Evolutionary conservation across 2,113 vertebrate species (phyloP), one percentile per base, ranked within the genome.

Genomic region (Cynoglossus semilaevis): DNA sequence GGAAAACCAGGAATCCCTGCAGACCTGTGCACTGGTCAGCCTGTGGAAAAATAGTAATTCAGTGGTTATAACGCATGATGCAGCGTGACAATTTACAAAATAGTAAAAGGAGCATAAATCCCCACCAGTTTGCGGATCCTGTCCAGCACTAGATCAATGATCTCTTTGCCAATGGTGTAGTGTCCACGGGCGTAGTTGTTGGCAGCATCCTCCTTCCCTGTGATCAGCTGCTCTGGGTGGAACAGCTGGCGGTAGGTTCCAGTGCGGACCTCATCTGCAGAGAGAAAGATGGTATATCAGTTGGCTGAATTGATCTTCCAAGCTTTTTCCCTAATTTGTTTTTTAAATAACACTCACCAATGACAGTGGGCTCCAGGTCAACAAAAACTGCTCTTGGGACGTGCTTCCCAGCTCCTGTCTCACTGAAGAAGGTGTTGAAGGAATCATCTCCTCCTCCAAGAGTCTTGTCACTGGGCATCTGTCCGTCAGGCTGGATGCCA

Each of bases 381-480:
- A 93, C 90, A 81, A 94, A 94, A 29, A 93, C 93, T 6, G 91
- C 91, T 49, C 92, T 88, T 79, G 92, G 92, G 67, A 94, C 92
- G 1, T 93, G 92, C 38, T 94, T 94, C 68, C 93, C 93, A 38
- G 93, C 91, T 16, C 92, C 92, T 0, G 92, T 94, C 70, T 94
- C 93, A 15, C 92, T 94, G 87, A 94, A 94, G 87, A 94, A 94
- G 37, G 92, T 94, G 85, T 94, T 94, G 90, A 70, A 77, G 13
- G 78, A 81, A 36, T 77, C 70, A 0, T 81, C 77, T 56, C 77
- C 77, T 44, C 77, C 77, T 46, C 77, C 73, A 0, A 70, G 2
- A 4, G 70, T 67, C 16, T 80, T 80, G 36, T 70, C 78, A 29
- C 78, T 74, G 58, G 74, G 78, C 78, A 81, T 81, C 66, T 77